Evolutionary conservation across 2,113 vertebrate genomes (phyloP).

Genomic region (Phalacrocorax aristotelis): DNA sequence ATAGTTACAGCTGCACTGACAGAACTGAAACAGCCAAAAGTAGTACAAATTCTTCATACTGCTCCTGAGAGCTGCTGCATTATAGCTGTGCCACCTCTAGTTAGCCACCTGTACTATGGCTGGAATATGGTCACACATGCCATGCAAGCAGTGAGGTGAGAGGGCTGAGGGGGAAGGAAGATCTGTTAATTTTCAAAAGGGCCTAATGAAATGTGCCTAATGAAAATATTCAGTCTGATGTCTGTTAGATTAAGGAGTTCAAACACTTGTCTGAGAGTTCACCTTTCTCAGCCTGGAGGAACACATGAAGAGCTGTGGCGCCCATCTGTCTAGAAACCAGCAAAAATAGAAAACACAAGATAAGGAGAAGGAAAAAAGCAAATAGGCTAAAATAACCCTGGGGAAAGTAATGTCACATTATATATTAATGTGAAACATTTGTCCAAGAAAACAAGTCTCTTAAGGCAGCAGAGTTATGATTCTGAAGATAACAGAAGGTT

Average conservation of each 20-base stretch:
- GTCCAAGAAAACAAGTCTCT: not conserved
- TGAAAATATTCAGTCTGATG: not conserved
- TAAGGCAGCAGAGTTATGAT: not conserved
- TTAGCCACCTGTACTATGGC: not conserved
- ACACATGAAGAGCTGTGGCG: not conserved
- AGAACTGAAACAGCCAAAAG: not conserved
- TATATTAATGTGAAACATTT: not conserved
- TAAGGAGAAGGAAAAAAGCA: not conserved
- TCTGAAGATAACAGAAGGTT: not conserved
- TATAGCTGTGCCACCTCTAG: not conserved
- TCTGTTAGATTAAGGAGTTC: not conserved
- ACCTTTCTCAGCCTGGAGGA: not conserved
- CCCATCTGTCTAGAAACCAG: not conserved
- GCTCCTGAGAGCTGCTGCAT: rapidly evolving
- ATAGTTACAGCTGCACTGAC: not conserved
- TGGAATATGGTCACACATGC: not conserved
- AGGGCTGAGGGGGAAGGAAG: not conserved
- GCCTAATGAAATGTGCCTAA: not conserved
- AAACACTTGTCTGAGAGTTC: not conserved
- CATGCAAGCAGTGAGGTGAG: not conserved
- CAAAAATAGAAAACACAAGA: not conserved
- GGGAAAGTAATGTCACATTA: not conserved
- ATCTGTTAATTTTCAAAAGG: not conserved
- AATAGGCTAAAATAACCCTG: not conserved
- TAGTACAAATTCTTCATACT: not conserved